These are phyloP conservation scores for Pampus argenteus DNA, from an alignment of 2,797 vertebrate species.

Conservation along the genomic window DNA sequence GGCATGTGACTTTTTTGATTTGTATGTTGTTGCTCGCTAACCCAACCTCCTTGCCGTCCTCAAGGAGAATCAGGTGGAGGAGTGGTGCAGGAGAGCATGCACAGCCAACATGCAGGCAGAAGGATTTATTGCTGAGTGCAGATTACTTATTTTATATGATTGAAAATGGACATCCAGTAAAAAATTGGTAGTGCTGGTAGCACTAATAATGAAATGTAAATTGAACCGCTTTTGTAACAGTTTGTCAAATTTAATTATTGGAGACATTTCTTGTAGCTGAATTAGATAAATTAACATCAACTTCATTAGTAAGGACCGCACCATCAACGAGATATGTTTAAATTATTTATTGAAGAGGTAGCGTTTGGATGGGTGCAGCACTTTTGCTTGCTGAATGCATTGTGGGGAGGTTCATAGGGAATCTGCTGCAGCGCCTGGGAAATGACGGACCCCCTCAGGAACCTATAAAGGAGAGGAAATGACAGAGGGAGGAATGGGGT, in stretches of 20 bases:
- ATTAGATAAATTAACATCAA: neutral
- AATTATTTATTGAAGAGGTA: no score
- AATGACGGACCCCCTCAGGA: no score
- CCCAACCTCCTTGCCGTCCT: conserved; percentile 4
- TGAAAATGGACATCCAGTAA: conserved; percentile 8
- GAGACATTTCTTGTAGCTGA: conserved; percentile 13
- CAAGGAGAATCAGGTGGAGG: conserved; percentile 27
- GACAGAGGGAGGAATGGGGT: no score
- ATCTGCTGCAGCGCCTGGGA: no score
- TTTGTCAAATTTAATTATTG: neutral
- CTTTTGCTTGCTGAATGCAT: no score
- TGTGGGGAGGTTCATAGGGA: no score
- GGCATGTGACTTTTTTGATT: conserved; percentile 46
- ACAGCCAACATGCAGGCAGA: neutral
- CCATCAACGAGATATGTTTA: no score
- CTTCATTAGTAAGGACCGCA: no score
- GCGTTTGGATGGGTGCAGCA: no score
- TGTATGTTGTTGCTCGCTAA: conserved; percentile 11
- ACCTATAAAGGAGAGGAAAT: no score
- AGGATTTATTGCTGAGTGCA: conserved; percentile 9
- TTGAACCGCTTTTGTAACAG: conserved; percentile 4
- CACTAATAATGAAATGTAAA: conserved; percentile 2
- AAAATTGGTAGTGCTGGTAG: no score
- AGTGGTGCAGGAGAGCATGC: conserved; percentile 18
- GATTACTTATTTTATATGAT: conserved; percentile 19